phyloP scores from a whole-genome alignment of 53 echinoderm and acorn worm species.

The Mesocentrotus franciscanus region DNA sequence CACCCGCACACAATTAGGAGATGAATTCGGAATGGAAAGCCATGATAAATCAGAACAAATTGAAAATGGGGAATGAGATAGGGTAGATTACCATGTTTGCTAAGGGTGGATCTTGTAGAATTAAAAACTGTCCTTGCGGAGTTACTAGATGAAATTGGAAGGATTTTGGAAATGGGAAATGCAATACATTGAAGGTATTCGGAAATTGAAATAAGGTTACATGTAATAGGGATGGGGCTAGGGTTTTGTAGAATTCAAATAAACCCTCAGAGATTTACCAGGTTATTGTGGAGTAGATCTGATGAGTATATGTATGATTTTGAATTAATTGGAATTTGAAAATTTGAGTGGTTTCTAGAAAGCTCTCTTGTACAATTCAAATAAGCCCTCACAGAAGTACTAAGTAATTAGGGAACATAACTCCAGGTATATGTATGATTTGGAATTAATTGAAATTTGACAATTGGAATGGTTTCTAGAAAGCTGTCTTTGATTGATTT shows the following conservation, averaged over 20 bases:
- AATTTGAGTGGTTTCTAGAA: no score
- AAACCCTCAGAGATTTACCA: slow-evolving; percentile 89
- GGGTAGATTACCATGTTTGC: slow-evolving; percentile 82
- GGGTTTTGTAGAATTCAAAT: slow-evolving; percentile 91
- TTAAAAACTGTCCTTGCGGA: slow-evolving; percentile 94
- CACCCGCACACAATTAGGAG: no score
- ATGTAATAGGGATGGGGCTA: slow-evolving; percentile 60
- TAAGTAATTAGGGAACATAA: slow-evolving; percentile 82
- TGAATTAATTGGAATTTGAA: no score
- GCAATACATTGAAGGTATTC: no score
- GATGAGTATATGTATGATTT: no score
- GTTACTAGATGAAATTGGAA: slow-evolving; percentile 89
- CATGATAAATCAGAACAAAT: slow-evolving; percentile 58
- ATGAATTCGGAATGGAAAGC: no score
- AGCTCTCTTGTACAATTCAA: slow-evolving; percentile 13
- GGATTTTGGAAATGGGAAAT: no score
- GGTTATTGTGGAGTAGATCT: slow-evolving; percentile 87
- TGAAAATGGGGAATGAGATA: not conserved
- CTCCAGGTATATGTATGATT: no score
- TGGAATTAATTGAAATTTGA: no score
- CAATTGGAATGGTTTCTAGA: no score
- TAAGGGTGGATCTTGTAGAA: slow-evolving; percentile 82
- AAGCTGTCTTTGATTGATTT: no score
- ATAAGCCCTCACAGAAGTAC: slow-evolving; percentile 89
- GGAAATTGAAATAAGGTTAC: no score